phyloP scores from a whole-genome alignment of 2,113 vertebrate genomes.

The Toxotes jaculatrix region DNA sequence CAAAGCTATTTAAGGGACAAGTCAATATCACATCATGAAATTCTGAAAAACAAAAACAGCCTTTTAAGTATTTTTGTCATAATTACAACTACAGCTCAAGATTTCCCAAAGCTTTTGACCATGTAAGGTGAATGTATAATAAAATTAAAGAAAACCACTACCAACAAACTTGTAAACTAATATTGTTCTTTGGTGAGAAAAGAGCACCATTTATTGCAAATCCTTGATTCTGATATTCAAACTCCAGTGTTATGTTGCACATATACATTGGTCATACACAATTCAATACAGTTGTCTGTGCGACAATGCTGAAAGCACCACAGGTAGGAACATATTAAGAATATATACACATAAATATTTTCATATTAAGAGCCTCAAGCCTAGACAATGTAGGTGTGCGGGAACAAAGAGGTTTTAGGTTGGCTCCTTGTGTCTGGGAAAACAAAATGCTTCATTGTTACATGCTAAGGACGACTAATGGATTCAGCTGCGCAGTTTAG shows the following conservation, averaged over 20 bases:
- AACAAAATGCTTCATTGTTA: slow-evolving; percentile 55
- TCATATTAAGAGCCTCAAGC: slow-evolving; percentile 44
- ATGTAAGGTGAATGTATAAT: not conserved
- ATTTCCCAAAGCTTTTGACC: not conserved
- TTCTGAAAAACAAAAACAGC: not conserved
- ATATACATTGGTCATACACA: slow-evolving; percentile 71
- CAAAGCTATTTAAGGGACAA: not conserved
- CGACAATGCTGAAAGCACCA: slow-evolving; percentile 78
- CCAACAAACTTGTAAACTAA: slow-evolving; percentile 17
- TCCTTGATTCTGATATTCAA: slow-evolving; percentile 69
- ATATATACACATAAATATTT: slow-evolving; percentile 69
- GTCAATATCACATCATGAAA: not conserved
- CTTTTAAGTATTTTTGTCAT: not conserved
- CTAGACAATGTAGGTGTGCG: slow-evolving; percentile 36
- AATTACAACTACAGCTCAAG: not conserved
- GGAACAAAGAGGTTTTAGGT: slow-evolving; percentile 41
- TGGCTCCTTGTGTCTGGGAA: slow-evolving; percentile 38
- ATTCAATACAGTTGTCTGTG: slow-evolving; percentile 67
- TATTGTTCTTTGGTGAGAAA: slow-evolving; percentile 81
- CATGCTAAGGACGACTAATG: slow-evolving; percentile 56
- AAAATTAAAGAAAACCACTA: not conserved
- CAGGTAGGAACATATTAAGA: slow-evolving; percentile 66
- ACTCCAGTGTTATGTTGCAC: slow-evolving; percentile 79
- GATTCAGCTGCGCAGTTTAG: slow-evolving; percentile 55
- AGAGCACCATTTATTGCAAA: slow-evolving; percentile 83